A percentile compares a stretch with the other conserved stretches of the same genome.
Conservation (phyloP, 2,888 invertebrate genomes). For the Megamerina dolium region DNA sequence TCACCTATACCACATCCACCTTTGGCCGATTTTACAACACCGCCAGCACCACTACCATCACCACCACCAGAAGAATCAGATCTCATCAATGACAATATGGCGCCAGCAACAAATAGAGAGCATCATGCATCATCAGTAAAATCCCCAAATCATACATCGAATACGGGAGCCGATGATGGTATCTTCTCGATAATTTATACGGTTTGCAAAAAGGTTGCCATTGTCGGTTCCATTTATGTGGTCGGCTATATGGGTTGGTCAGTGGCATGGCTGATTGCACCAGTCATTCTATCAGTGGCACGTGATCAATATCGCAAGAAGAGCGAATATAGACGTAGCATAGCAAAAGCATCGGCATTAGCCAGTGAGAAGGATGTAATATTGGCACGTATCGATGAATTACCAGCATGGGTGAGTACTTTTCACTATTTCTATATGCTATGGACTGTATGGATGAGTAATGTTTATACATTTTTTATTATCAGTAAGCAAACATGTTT, state of each 20-base stretch:
- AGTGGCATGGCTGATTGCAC: slow-evolving; percentile 74
- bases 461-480: no score
- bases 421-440: no score
- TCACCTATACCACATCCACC: no score
- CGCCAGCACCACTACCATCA: slow-evolving; percentile 14
- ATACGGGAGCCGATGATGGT: slow-evolving; percentile 45
- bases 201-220: slow-evolving; percentile 62
- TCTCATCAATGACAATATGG: slow-evolving; percentile 10
- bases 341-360: slow-evolving; percentile 71
- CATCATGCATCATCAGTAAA: not conserved
- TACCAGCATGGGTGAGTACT: slow-evolving; percentile 83
- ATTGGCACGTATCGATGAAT: slow-evolving; percentile 77
- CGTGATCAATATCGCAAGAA: slow-evolving; percentile 73
- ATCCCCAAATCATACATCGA: slow-evolving; percentile 3
- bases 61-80: slow-evolving; percentile 9
- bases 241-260: slow-evolving; percentile 78
- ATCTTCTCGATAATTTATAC: slow-evolving; percentile 58
- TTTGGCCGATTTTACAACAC: not conserved
- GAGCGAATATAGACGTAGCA: slow-evolving; percentile 63
- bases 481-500: no score
- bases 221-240: slow-evolving; percentile 70
- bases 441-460: no score
- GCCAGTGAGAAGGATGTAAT: slow-evolving; percentile 83
- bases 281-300: slow-evolving; percentile 71
- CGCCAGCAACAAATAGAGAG: slow-evolving; percentile 10